Evolutionary conservation across 2,888 invertebrate genomes (phyloP), one percentile per base, ranked within the genome.

Genomic region (Nowickia ferox): DNA sequence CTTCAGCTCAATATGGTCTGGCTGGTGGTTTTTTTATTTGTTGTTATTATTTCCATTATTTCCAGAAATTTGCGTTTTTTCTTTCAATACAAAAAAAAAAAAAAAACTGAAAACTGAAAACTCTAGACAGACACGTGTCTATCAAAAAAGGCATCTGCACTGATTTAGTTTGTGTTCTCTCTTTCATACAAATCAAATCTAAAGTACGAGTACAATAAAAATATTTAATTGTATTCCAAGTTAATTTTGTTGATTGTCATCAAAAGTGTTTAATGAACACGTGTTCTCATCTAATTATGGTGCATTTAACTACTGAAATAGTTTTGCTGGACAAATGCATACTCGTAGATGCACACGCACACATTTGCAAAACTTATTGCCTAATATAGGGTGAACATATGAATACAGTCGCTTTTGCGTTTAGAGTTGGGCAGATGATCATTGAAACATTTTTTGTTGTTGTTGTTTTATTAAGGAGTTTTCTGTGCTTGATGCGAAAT

Each of bases 231-330:
- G 79, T 86, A 72, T 69, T 79, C 83, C 83, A 83, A 76, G 75
- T 76, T 83, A 86, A 86, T 86, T 75, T 79, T 79, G 75, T 74
- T 78, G 85, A 86, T 86, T 86, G 86, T 71, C 83, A 83, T 83
- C 86, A 79, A 86, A 83, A 86, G 86, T 86, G 86, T 86, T 86
- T 86, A 86, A 83, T 76, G 86, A 86, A 86, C 86, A 86, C 86
- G 86, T 86, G 86, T 86, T 86, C 86, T 79, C 76, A 22, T 86
- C 86, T 86, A 83, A 86, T 86, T 86, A 86, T 86, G 86, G 86
- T 76, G 68, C 17, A 83, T 83, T 65, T 71, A 75, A 65, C 44
- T 72, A 51, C 10, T 57, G 55, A 81, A 74, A 74, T 61, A 81
- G 75, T 75, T 68, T 46, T 30, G 78, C 46, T 53, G 53, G 17